phyloP scores from a whole-genome alignment of 2,113 vertebrate species.

The Tragelaphus imberbis region DNA sequence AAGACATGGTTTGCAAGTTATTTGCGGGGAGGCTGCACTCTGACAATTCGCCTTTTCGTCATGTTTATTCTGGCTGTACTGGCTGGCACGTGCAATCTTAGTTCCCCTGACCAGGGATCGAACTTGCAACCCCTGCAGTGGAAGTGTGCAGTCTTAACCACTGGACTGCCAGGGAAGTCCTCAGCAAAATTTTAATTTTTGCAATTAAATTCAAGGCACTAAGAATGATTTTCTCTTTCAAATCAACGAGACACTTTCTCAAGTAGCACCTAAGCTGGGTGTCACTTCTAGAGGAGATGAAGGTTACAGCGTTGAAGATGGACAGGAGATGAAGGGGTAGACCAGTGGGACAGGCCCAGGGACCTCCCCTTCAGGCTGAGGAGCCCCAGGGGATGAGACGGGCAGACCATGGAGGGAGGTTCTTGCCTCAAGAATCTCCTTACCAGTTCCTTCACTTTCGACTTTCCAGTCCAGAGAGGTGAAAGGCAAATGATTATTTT shows the following conservation, averaged over 20 bases:
- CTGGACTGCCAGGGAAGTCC: not conserved
- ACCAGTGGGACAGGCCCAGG: accelerated
- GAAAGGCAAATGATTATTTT: not conserved
- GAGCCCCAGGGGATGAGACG: not conserved
- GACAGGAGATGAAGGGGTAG: not conserved
- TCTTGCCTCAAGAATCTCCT: not conserved
- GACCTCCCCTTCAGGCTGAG: not conserved
- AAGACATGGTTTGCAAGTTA: not conserved
- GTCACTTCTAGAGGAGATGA: not conserved
- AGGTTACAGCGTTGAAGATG: not conserved
- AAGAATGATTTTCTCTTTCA: not conserved
- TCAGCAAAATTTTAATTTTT: conserved; percentile 7
- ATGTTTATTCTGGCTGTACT: not conserved
- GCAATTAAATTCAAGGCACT: not conserved
- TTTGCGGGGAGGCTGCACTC: not conserved
- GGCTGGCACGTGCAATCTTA: not conserved
- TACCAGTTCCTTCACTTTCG: accelerated
- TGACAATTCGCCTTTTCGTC: not conserved
- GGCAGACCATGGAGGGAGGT: accelerated
- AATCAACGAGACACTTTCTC: not conserved
- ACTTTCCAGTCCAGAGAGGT: not conserved
- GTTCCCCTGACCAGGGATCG: not conserved
- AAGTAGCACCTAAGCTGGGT: not conserved
- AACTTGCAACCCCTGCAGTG: no score
- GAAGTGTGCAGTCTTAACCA: not conserved